Conservation (phyloP, 2,888 invertebrate species). For the Entomobrya multifasciata region DNA sequence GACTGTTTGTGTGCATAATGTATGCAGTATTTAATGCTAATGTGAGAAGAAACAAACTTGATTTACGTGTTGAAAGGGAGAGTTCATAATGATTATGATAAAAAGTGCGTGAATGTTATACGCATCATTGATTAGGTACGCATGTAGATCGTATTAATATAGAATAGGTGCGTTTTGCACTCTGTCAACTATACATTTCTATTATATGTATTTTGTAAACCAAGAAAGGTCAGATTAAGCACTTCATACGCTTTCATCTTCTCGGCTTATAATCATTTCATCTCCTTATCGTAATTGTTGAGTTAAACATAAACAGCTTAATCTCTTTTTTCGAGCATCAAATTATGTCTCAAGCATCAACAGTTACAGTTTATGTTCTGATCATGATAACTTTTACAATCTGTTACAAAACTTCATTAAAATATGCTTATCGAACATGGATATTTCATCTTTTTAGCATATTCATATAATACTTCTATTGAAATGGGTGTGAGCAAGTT, state of each 20-base stretch:
- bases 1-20: constrained; percentile 43
- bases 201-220: constrained; percentile 22
- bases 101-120: constrained; percentile 43
- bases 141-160: constrained; percentile 48
- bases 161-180: constrained; percentile 47
- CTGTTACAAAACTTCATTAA: neutral
- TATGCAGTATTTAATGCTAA: constrained; percentile 37
- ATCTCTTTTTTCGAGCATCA: constrained; percentile 13
- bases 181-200: constrained; percentile 43
- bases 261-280: neutral
- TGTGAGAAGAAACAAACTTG: constrained; percentile 48
- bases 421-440: too few species aligned
- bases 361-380: neutral
- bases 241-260: neutral
- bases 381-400: constrained; percentile 20
- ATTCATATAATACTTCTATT: too few species aligned
- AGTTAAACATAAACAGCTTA: too few species aligned
- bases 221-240: constrained; percentile 6
- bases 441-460: too few species aligned
- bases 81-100: constrained; percentile 35
- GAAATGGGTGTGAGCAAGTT: neutral
- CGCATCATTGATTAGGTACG: constrained; percentile 51
- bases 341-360: constrained; percentile 22
- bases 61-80: constrained; percentile 60
- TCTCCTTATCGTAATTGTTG: neutral